Percentiles rank a stretch among this genome's conserved stretches.
Evolutionary conservation across 2,888 invertebrate species (phyloP).

Genomic region (Pherbina coryleti): DNA sequence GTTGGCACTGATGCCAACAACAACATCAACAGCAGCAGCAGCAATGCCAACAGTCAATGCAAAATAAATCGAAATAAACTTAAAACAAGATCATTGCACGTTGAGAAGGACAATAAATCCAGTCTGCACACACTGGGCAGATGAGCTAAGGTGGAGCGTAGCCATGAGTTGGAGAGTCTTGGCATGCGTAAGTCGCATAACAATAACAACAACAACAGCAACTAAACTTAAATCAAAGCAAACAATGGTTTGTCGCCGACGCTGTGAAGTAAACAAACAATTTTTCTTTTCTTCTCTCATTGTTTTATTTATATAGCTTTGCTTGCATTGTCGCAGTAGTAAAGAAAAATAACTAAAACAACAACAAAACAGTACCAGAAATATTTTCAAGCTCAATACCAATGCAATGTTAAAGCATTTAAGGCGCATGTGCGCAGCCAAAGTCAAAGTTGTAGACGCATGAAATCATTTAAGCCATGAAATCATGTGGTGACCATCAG

Average conservation of each 20-base stretch:
- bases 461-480: too few relatives aligned
- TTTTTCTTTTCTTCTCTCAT: neutral
- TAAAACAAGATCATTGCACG: slow-evolving; percentile 58
- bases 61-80: slow-evolving; percentile 10
- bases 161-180: neutral
- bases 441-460: too few relatives aligned
- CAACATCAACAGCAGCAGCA: neutral
- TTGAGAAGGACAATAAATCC: slow-evolving; percentile 54
- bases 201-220: neutral
- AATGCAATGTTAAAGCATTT: neutral
- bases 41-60: slow-evolving; percentile 41
- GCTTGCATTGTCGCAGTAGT: neutral
- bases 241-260: neutral
- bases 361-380: neutral
- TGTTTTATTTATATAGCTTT: neutral
- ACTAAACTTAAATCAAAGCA: neutral
- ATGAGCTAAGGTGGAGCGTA: neutral
- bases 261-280: neutral
- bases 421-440: neutral
- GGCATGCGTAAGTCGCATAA: neutral
- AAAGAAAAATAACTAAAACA: neutral
- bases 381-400: neutral
- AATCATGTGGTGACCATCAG: too few relatives aligned
- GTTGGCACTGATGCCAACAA: slow-evolving; percentile 13
- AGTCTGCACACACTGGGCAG: slow-evolving; percentile 36